These are phyloP conservation scores for Molossus alvarezi DNA, from an alignment of 2,797 vertebrate genomes.

Conservation along the genomic window DNA sequence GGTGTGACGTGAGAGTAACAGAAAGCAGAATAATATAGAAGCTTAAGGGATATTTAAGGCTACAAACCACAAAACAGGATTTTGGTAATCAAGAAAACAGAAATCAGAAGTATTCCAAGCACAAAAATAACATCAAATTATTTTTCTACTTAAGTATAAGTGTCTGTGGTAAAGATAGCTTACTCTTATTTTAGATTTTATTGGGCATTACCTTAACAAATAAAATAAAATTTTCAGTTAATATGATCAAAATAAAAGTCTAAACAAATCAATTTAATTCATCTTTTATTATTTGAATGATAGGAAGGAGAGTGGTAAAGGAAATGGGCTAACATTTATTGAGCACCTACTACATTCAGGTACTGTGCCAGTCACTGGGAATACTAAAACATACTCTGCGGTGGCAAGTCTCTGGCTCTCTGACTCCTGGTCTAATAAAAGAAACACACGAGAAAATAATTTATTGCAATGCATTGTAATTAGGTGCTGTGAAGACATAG, in stretches of 20 bases:
- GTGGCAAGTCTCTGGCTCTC: not conserved
- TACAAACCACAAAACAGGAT: not conserved
- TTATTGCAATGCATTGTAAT: not conserved
- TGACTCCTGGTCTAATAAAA: not conserved
- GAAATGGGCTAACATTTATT: not conserved
- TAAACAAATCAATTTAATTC: not conserved
- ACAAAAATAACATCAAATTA: not conserved
- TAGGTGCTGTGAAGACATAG: conserved; percentile 12
- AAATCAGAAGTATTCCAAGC: not conserved
- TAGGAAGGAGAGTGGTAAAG: not conserved
- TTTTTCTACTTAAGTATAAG: conserved; percentile 2
- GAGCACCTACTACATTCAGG: not conserved
- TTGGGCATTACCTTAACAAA: conserved; percentile 19
- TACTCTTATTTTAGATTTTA: not conserved
- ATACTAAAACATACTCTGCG: not conserved
- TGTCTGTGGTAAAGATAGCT: not conserved
- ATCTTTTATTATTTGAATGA: conserved; percentile 19
- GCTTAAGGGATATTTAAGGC: not conserved
- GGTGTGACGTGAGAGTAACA: not conserved
- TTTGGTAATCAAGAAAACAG: not conserved
- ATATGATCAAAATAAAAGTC: conserved; percentile 46
- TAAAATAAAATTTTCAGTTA: conserved; percentile 1
- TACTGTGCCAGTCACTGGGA: not conserved
- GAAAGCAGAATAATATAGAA: not conserved
- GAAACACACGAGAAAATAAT: not conserved